Percentiles rank a stretch among this genome's conserved stretches.
Conservation (phyloP, 37 sponge, comb jelly and placozoan genomes). For the Ianthella basta region DNA sequence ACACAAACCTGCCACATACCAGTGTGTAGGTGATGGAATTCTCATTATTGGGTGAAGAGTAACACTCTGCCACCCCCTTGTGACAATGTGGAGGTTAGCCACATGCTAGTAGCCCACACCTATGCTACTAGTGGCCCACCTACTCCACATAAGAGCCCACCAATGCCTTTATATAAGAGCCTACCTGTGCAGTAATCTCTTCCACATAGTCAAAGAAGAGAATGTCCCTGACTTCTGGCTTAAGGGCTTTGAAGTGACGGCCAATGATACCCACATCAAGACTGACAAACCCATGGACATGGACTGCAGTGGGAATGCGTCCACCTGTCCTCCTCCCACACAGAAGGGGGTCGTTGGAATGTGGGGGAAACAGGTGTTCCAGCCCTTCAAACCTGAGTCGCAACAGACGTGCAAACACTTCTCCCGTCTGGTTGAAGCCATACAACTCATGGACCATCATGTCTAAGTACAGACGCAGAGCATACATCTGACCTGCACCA, state of each 20-base stretch:
- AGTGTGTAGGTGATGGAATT: too few species aligned
- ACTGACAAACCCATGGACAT: conserved; percentile 82
- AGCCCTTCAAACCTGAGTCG: conserved; percentile 69
- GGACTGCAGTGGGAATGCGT: conserved; percentile 84
- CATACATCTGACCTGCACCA: conserved; percentile 82
- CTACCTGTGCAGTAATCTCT: conserved; percentile 89
- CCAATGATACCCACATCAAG: conserved; percentile 75
- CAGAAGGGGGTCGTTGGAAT: conserved; percentile 47
- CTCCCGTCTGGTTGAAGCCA: conserved; percentile 78
- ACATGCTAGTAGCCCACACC: too few species aligned
- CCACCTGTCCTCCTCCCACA: conserved; percentile 36
- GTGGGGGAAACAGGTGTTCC: conserved; percentile 76
- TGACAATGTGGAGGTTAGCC: too few species aligned
- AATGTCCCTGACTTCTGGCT: conserved; percentile 75
- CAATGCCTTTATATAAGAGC: neutral
- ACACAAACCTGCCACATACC: too few species aligned
- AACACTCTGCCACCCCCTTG: too few species aligned
- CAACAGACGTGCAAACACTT: conserved; percentile 77
- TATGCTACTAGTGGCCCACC: too few species aligned
- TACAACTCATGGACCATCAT: conserved; percentile 87
- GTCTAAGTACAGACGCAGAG: conserved; percentile 85
- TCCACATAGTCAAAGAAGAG: conserved; percentile 88
- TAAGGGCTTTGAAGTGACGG: conserved; percentile 68
- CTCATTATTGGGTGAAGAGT: too few species aligned
- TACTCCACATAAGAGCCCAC: too few species aligned